Base-by-base conservation (phyloP, 2,888 invertebrate species). In the Chrysolina americana region DNA sequence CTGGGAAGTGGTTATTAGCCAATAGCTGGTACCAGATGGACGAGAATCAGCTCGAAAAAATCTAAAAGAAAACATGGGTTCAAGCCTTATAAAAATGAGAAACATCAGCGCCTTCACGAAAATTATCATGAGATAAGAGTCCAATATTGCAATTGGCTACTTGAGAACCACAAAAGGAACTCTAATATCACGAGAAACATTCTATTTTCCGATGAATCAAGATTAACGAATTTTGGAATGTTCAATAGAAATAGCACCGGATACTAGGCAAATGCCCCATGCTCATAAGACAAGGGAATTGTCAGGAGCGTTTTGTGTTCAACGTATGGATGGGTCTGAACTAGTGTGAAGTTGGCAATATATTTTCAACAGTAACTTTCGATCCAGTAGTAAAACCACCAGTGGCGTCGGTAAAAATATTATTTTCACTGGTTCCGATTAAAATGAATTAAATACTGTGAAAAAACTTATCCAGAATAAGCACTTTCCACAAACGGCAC, bases 111-210 rank as follows among this genome's bases (percentile, higher is more conserved):
- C 53, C 41, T 68, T 28, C 53, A 53, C 53, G 53, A 68, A 48
- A 53, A 68, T 68, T 48, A 68, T 50, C n/a, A n/a, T 50, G 21
- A 50, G 50, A 68, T 48, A 68, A 48, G 68, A 19, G 23, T 50
- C 36, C 13, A 48, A 15, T 50, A 68, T 68, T 47, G 68, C 41
- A 50, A 68, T 68, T 68, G 68, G 68, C 53, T 36, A 53, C 15
- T 68, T n/a, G 28, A 53, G n/a, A 68, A 10, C 50, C 48, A 48
- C 28, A 21, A 47, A 17, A 36, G 68, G 68, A 68, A 50, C 50
- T 2, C 50, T 8, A 50, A n/a, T 50, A 50, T 50, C 11, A 50
- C 50, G n/a, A 50, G n/a, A 15, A 50, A 11, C 15, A 13, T n/a
- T n/a, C n/a, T n/a, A n/a, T n/a, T n/a, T n/a, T 48, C 48, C 48